phyloP scores from a whole-genome alignment of 2,888 invertebrate species.

The Himalopsyche anomala region DNA sequence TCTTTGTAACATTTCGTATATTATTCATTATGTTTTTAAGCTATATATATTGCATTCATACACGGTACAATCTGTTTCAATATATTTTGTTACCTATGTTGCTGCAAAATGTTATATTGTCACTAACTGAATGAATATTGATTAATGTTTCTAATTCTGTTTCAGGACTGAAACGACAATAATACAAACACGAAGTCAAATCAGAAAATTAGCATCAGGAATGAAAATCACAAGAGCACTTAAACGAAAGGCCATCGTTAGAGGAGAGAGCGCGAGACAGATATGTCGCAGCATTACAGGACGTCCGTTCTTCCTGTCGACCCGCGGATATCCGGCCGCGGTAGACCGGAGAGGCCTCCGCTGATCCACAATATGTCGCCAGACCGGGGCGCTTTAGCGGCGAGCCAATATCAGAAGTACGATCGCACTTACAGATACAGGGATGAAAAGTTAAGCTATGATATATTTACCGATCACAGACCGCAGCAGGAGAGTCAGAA shows the following conservation, averaged over 20 bases:
- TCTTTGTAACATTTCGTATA: no score
- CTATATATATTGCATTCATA: no score
- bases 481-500: neutral
- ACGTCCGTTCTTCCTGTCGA: slow-evolving; percentile 51
- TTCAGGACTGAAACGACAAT: slow-evolving; percentile 65
- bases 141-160: slow-evolving; percentile 48
- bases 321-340: slow-evolving; percentile 27
- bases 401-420: slow-evolving; percentile 39
- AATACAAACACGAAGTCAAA: slow-evolving; percentile 31
- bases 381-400: slow-evolving; percentile 53
- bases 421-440: slow-evolving; percentile 51
- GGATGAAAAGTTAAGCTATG: slow-evolving; percentile 44
- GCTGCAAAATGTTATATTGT: no score
- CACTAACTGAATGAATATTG: neutral
- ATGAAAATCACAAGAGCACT: slow-evolving; percentile 54
- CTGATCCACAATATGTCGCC: slow-evolving; percentile 57
- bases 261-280: slow-evolving; percentile 49
- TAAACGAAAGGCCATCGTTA: slow-evolving; percentile 17
- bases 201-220: slow-evolving; percentile 55
- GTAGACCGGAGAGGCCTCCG: slow-evolving; percentile 44
- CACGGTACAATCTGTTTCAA: no score
- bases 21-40: no score
- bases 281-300: slow-evolving; percentile 60
- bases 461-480: slow-evolving; percentile 24
- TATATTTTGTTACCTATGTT: no score